Conservation (phyloP, 53 echinoderm and acorn worm genomes). For the Mesocentrotus franciscanus region DNA sequence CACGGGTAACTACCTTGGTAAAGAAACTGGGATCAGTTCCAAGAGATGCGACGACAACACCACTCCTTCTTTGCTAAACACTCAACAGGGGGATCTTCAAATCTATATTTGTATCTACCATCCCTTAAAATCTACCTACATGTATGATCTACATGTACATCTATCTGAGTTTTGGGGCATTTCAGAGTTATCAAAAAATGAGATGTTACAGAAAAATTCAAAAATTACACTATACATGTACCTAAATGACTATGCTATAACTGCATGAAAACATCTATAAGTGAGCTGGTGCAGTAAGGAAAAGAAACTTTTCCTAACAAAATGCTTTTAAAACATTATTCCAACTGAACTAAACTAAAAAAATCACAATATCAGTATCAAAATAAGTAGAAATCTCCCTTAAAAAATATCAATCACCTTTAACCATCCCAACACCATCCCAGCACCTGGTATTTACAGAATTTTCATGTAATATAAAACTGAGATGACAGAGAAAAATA, state of each 20-base stretch:
- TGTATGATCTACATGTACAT: not conserved
- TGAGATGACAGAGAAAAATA: not conserved
- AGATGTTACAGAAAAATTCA: not conserved
- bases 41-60: conserved; percentile 22
- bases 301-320: not conserved
- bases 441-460: conserved; percentile 20
- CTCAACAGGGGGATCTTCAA: not conserved
- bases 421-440: not conserved
- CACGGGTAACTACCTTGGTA: conserved; percentile 32
- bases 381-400: not conserved
- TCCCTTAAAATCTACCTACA: conserved; percentile 2
- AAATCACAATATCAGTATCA: not conserved
- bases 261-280: not conserved
- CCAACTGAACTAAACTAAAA: not conserved
- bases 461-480: not conserved
- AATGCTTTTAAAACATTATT: not conserved
- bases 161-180: conserved; percentile 17
- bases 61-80: conserved; percentile 55
- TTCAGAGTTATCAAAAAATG: conserved; percentile 30
- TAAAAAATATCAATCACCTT: not conserved
- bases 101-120: not conserved
- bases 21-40: conserved; percentile 48
- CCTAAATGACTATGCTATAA: not conserved
- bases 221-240: not conserved
- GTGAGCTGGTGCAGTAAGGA: not conserved